Base-by-base conservation (phyloP, 2,888 invertebrate genomes). In the Pristionchus mayeri region DNA sequence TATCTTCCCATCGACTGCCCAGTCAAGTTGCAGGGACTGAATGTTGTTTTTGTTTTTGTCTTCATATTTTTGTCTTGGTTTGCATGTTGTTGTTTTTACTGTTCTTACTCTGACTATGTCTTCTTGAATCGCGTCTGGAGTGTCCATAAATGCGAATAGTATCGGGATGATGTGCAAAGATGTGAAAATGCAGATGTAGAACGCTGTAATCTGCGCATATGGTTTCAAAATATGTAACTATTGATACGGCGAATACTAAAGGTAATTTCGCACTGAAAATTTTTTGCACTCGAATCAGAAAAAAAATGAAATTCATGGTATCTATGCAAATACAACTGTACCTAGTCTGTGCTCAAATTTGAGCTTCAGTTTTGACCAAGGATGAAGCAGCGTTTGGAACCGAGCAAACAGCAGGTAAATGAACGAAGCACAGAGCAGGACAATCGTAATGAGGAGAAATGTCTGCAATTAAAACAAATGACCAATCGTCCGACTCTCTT, bases 341-440 rank as follows among this genome's bases (percentile, higher is more conserved):
- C 63, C 34, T 1, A 63, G 63, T 63, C 63, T 63, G 30, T 34
- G 30, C 0, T 30, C 30, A 18, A 63, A 63, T 34, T 16, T 37
- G 34, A 63, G 30, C 34, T 63, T 63, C 21, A 63, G 34, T 18
- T 63, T 71, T 3, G 71, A 71, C 71, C 71, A 71, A 71, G 71
- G 71, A 37, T 40, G 37, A 40, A 71, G 71, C n/a, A 71, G 71
- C 9, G 71, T n/a, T 40, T 71, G 71, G 40, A 40, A 34, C 16
- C 18, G 21, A 40, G 71, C 71, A 16, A 71, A 71, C 24, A 71
- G 40, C 9, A 71, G 71, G 9, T 40, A n/a, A 16, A 71, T 24
- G 44, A 40, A 71, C n/a, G 18, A 18, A 2, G 67, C 24, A 37
- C 67, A 67, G 71, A 71, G 40, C 37, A 71, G 71, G 16, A 71